These are phyloP conservation scores for Dufourea novaeangliae DNA, from an alignment of 1,140 invertebrate genomes.

Conservation along the genomic window DNA sequence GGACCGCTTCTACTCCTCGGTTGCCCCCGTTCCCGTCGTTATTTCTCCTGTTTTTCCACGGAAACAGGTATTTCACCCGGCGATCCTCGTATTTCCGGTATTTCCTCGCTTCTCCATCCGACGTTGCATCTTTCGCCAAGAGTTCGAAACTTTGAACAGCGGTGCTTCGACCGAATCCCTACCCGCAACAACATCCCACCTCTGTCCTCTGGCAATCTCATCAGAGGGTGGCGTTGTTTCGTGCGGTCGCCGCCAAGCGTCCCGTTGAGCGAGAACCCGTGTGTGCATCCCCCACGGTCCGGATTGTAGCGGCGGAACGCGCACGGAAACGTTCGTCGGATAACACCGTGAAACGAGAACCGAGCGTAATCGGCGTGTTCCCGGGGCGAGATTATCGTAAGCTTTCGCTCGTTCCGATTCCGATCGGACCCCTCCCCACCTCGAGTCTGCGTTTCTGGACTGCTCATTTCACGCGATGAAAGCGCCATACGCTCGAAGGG, in stretches of 20 bases:
- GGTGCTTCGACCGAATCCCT: not conserved
- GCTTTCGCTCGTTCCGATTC: constrained; percentile 31
- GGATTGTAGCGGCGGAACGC: not conserved
- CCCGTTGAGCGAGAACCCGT: not conserved
- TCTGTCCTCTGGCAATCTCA: constrained; percentile 2
- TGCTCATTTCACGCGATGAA: constrained; percentile 49
- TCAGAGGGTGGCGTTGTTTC: constrained; percentile 6
- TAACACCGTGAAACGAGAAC: constrained; percentile 13
- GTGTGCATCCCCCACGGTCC: not conserved
- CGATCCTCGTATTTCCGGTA: not conserved
- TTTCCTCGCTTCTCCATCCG: no score
- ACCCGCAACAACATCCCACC: not conserved
- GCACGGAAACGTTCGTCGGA: not conserved
- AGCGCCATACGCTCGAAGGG: constrained; percentile 39
- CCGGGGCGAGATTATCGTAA: constrained; percentile 47
- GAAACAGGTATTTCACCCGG: not conserved
- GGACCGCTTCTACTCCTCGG: not conserved
- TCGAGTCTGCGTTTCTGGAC: constrained; percentile 12
- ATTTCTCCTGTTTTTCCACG: not conserved
- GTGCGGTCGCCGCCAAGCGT: not conserved
- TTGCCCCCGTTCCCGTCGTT: no score
- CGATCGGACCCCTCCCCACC: not conserved
- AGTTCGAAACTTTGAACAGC: not conserved
- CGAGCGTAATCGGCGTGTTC: constrained; percentile 42
- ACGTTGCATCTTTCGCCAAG: not conserved